Base-by-base conservation (phyloP, 2,797 vertebrate species). In the Sebastes minor region DNA sequence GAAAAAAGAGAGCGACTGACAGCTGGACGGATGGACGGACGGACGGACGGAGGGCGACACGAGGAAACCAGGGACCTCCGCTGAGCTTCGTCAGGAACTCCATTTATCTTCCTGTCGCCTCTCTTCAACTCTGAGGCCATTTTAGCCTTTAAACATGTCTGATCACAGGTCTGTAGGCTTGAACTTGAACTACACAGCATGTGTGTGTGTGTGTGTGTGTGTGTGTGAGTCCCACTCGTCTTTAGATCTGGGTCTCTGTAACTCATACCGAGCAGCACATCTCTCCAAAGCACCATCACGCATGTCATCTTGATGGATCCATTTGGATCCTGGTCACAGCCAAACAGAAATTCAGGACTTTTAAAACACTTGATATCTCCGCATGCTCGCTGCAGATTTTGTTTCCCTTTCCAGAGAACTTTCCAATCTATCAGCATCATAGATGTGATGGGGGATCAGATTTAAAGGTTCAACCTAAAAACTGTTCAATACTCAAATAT, bases 1-100 rank as follows among this genome's bases (percentile, higher is more conserved):
- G 67, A 83, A 88, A 88, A 89, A 22, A 32, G 71, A 85, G 79
- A 78, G 49, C 10, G 28, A 13, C 23, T 3, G 73, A 65, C 77
- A 82, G 78, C 74, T 77, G 88, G 61, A 57, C 6, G 11, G 62
- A 64, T 46, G 8, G 22, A 66, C 52, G 1, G 64, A 33, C 14
- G 25, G 23, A 57, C 12, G 53, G 35, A 67, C 42, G 7, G 22
- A 72, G 49, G 53, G 13, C 10, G 23, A 35, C 10, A 42, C 61
- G 42, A 68, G 38, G 25, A 72, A 49, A 57, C 33, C 56, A 8
- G 35, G 3, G 8, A 7, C 55, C 56, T 56, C 70, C n/a, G 23
- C 55, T 6, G 70, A 65, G 30, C 52, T 65, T 59, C 22, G 20
- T 66, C 80, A 33, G 63, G 42, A 79, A 76, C 78, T 49, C 6